Base-by-base conservation (phyloP, 2,113 vertebrate genomes). In the Garra rufa region DNA sequence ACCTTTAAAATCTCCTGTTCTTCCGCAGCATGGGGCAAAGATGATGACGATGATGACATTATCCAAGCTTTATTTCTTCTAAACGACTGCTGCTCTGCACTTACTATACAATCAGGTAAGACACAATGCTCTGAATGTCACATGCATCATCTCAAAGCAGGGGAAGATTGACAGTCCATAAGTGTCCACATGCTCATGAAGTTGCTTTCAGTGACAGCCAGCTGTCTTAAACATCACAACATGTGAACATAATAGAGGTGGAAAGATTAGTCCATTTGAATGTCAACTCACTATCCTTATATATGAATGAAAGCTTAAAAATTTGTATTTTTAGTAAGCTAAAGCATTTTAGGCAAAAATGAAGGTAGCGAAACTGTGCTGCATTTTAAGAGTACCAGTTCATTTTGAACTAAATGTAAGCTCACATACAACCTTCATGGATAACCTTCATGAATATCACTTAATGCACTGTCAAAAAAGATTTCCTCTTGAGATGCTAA, bases 21-120 rank as follows among this genome's bases (percentile, higher is more conserved):
- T 28, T 41, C 26, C 75, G 63, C 50, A 59, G 50, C 14, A 15
- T 71, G 26, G 41, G 38, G 24, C 15, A 8, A 61, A 44, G 55
- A 74, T 50, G 30, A 80, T 21, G 26, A 44, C 10, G 44, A 86
- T 80, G 69, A 38, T 77, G 85, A 76, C 90, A 88, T 88, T 89
- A 91, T 90, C 82, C 85, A 83, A 86, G 86, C 67, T 86, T 88
- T 87, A 88, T 86, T 84, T 85, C 80, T 83, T 75, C 83, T 70
- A 81, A 73, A 69, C 48, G 70, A 76, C 44, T 75, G 14, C 71
- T 28, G 14, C 10, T 69, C 59, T 59, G 50, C 44, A 63, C 17
- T 71, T 59, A 17, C 55, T 63, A 3, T 34, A 6, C 63, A 59
- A 75, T 61, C 55, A 41, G 21, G 34, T 78, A 26, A 74, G 11